These are phyloP conservation scores for Trimorus sp. DNA, from an alignment of 2,888 invertebrate genomes.

Conservation along the genomic window DNA sequence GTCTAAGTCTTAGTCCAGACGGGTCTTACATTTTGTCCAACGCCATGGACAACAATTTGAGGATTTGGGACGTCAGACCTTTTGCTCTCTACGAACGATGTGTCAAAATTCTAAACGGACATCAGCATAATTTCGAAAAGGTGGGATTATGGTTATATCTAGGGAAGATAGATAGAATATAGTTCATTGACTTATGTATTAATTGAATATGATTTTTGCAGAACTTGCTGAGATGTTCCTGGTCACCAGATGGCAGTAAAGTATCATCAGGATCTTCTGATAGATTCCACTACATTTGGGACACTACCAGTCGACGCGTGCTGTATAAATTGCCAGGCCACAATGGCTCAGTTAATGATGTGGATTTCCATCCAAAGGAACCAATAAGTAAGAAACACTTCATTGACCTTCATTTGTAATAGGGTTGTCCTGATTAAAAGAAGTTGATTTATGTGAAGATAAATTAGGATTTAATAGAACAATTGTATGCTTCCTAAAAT, in stretches of 20 bases:
- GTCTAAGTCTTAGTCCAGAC: conserved; percentile 90
- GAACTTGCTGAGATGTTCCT: conserved; percentile 95
- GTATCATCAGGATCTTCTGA: conserved; percentile 97
- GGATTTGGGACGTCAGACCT: conserved; percentile 98
- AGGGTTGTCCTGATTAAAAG: too few relatives aligned
- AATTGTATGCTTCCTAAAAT: too few relatives aligned
- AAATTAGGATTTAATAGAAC: too few relatives aligned
- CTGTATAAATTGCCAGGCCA: conserved; percentile 99
- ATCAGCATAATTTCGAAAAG: conserved; percentile 99
- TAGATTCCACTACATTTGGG: conserved; percentile 98
- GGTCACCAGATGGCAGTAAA: conserved; percentile 96
- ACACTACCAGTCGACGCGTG: conserved; percentile 94
- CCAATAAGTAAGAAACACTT: conserved; percentile 91
- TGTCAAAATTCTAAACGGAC: conserved; percentile 94
- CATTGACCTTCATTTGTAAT: too few relatives aligned
- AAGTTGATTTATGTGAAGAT: too few relatives aligned
- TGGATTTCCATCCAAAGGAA: conserved; percentile 97
- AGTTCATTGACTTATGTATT: background rate
- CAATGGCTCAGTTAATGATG: conserved; percentile 97
- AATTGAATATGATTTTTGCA: conserved; percentile 62
- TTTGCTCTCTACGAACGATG: conserved; percentile 97
- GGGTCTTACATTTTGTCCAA: conserved; percentile 96
- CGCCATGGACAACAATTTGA: conserved; percentile 97
- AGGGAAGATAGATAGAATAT: background rate
- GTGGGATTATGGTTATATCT: conserved; percentile 74